Evolutionary conservation across 2,797 vertebrate genomes (phyloP).

Genomic region (Pangasius sanitwongsei): DNA sequence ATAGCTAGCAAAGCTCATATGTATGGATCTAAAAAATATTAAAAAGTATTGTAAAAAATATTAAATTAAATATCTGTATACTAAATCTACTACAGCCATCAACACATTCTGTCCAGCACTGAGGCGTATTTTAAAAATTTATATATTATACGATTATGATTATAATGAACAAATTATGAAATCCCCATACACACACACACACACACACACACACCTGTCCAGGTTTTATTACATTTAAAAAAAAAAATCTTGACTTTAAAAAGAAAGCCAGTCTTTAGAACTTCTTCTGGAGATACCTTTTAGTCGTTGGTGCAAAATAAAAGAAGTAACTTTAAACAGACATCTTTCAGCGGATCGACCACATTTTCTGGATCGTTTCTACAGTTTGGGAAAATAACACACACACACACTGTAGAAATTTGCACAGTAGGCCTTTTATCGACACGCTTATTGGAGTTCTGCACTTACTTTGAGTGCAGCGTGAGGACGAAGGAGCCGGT

Average conservation of each 20-base stretch:
- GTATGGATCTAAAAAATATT: not conserved
- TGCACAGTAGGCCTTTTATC: not conserved
- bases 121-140: not conserved
- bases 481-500: slow-evolving; percentile 67
- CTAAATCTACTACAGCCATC: not conserved
- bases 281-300: not conserved
- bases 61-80: too few relatives aligned
- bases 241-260: too few relatives aligned
- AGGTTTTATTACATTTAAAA: too few relatives aligned
- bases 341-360: not conserved
- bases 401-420: too few relatives aligned
- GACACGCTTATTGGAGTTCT: not conserved
- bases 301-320: not conserved
- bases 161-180: not conserved
- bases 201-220: too few relatives aligned
- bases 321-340: not conserved
- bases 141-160: not conserved
- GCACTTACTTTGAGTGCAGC: slow-evolving; percentile 63
- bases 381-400: not conserved
- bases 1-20: not conserved
- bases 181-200: too few relatives aligned
- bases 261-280: not conserved
- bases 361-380: not conserved
- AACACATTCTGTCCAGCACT: not conserved
- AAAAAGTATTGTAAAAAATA: not conserved